Conservation (phyloP, 2,113 vertebrate species). For the Pterocles gutturalis region DNA sequence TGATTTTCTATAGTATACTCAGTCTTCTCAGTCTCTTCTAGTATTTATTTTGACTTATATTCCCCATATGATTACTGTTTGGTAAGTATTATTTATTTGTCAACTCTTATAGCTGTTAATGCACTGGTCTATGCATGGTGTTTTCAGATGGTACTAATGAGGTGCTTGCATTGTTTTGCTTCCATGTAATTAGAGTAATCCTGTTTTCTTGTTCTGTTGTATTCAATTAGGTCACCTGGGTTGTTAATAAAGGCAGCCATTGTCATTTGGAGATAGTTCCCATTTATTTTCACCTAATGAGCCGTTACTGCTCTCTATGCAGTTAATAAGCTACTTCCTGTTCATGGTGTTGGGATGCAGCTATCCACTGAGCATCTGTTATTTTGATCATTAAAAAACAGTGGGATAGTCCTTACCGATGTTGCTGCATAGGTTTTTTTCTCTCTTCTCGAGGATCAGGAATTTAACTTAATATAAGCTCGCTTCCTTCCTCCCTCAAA, state of each 20-base stretch:
- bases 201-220: background rate
- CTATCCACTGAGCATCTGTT: constrained; percentile 27
- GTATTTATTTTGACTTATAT: background rate
- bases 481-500: background rate
- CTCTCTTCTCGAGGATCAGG: background rate
- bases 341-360: background rate
- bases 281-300: constrained; percentile 60
- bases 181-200: constrained; percentile 24
- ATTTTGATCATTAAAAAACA: constrained; percentile 10
- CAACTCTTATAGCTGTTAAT: background rate
- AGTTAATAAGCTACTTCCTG: constrained; percentile 52
- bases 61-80: background rate
- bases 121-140: background rate
- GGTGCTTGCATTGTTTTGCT: constrained; percentile 11
- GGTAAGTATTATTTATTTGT: background rate
- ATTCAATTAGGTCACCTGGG: constrained; percentile 51
- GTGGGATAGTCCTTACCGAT: constrained; percentile 5
- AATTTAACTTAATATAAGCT: background rate
- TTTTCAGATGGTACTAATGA: constrained; percentile 1
- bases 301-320: background rate
- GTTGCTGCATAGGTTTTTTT: background rate
- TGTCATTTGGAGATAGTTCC: constrained; percentile 49
- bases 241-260: constrained; percentile 26
- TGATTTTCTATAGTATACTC: background rate
- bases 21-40: background rate